Conservation (phyloP, 2,113 vertebrate genomes). For the Corythoichthys intestinalis region DNA sequence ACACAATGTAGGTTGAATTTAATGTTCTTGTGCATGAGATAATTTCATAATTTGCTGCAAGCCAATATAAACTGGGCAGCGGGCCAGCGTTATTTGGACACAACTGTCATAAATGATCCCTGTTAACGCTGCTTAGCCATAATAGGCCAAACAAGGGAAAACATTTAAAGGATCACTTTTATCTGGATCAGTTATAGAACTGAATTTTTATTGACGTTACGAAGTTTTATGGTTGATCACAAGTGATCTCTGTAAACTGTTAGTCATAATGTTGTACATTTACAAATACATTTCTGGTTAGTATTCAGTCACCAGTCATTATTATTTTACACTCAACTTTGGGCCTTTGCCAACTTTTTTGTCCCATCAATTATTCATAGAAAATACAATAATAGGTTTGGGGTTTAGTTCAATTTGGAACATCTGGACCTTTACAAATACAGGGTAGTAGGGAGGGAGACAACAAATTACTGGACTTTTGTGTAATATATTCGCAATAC, state of each 20-base stretch:
- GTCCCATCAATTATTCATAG: not conserved
- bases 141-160: not conserved
- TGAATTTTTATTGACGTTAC: not conserved
- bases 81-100: not conserved
- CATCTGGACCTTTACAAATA: slow-evolving; percentile 63
- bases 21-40: too few species aligned
- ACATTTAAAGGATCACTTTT: too few species aligned
- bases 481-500: slow-evolving; percentile 74
- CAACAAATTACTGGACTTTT: slow-evolving; percentile 71
- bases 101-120: not conserved
- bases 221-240: not conserved
- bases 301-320: not conserved
- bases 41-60: too few species aligned
- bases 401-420: slow-evolving; percentile 10
- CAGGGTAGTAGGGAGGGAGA: slow-evolving; percentile 40
- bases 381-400: not conserved
- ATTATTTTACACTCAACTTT: not conserved
- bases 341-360: not conserved
- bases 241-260: not conserved
- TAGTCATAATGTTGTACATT: not conserved
- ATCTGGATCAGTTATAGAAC: not conserved
- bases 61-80: too few species aligned
- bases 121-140: too few species aligned
- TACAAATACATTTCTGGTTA: not conserved
- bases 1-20: too few species aligned